Percentiles rank a stretch among this genome's conserved stretches.
phyloP scores from a whole-genome alignment of 2,797 vertebrate genomes.

The Thaleichthys pacificus region DNA sequence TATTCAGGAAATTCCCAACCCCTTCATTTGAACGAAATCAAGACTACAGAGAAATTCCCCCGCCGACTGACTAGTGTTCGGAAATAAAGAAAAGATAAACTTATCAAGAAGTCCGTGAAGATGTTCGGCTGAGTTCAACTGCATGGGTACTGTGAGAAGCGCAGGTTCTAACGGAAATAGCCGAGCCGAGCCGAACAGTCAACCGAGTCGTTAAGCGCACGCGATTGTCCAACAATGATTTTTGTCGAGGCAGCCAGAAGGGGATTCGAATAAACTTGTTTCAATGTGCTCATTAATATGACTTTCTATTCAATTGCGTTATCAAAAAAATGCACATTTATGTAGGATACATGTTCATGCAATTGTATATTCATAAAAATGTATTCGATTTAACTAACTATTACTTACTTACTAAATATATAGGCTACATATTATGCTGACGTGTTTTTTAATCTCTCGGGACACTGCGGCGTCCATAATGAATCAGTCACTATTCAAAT shows the following conservation, averaged over 20 bases:
- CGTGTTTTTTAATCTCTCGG: too few species aligned
- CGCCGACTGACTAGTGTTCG: slow-evolving; percentile 21
- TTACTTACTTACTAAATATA: too few species aligned
- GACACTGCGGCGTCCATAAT: too few species aligned
- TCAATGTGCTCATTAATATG: background rate
- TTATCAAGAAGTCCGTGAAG: slow-evolving; percentile 28
- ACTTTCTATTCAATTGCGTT: too few species aligned
- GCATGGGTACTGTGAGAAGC: background rate
- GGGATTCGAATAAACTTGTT: background rate
- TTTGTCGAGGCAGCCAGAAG: background rate
- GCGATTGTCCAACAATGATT: background rate
- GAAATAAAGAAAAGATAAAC: slow-evolving; percentile 15
- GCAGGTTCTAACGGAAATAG: slow-evolving; percentile 30
- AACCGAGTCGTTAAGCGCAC: background rate
- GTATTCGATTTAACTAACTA: too few species aligned
- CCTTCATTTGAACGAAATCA: too few species aligned
- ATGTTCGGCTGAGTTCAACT: background rate
- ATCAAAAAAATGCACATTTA: too few species aligned
- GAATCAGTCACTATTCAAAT: too few species aligned
- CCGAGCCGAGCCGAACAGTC: background rate
- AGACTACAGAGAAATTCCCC: slow-evolving; percentile 10
- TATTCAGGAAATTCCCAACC: too few species aligned
- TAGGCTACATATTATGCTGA: too few species aligned
- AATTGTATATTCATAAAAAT: too few species aligned
- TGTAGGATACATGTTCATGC: too few species aligned